phyloP scores from a whole-genome alignment of 2,113 vertebrate genomes.

The Neolamprologus sp. region DNA sequence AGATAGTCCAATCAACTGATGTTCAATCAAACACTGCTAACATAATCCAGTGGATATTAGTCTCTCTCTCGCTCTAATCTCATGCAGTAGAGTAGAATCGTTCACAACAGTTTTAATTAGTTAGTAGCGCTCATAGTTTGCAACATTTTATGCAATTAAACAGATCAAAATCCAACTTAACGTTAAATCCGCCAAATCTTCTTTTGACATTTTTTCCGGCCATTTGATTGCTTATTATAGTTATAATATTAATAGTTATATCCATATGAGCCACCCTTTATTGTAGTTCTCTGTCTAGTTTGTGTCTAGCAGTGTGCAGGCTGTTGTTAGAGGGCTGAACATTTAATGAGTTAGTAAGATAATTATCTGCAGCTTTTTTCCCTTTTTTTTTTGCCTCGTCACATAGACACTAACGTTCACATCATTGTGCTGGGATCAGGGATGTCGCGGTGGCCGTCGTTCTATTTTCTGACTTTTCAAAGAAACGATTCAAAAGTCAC shows the following conservation, averaged over 20 bases:
- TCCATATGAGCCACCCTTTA: background rate
- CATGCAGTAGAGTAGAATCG: background rate
- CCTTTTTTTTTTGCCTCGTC: background rate
- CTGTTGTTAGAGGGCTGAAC: background rate
- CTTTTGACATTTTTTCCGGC: background rate
- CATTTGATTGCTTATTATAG: background rate
- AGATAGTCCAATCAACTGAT: constrained; percentile 27
- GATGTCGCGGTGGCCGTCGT: background rate
- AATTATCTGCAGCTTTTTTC: background rate
- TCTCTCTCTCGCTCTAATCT: constrained; percentile 53
- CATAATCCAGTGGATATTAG: constrained; percentile 52
- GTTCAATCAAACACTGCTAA: constrained; percentile 39
- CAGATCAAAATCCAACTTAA: background rate
- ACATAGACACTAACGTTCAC: background rate
- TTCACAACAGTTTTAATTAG: background rate
- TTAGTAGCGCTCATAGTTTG: background rate
- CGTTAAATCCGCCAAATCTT: background rate
- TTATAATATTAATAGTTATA: background rate
- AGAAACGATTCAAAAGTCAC: background rate
- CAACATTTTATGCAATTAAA: background rate
- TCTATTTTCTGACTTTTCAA: background rate
- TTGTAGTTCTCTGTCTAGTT: background rate
- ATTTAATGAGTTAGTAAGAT: background rate
- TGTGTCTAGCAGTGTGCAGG: background rate
- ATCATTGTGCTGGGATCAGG: background rate